phyloP scores from a whole-genome alignment of 2,113 vertebrate genomes.

The Brachypteracias leptosomus region DNA sequence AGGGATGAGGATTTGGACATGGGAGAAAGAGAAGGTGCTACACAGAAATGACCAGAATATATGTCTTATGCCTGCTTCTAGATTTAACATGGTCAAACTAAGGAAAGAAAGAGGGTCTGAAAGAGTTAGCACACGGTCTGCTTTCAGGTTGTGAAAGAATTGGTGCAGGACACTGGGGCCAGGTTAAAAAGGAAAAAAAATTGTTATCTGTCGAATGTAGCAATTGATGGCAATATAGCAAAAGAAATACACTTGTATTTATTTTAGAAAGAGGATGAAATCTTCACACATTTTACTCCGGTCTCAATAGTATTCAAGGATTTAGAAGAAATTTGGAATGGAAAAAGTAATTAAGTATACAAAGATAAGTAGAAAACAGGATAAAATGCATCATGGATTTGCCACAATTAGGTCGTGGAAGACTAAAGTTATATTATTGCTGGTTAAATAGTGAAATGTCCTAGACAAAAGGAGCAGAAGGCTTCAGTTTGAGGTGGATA shows the following conservation, averaged over 20 bases:
- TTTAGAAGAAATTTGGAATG: not conserved
- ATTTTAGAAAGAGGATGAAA: not conserved
- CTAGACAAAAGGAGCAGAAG: not conserved
- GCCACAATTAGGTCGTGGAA: conserved; percentile 16
- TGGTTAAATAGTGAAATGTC: not conserved
- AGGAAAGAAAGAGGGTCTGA: not conserved
- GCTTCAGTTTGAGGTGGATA: not conserved
- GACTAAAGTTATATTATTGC: not conserved
- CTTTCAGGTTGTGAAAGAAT: not conserved
- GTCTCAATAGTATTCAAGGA: not conserved
- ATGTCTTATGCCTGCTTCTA: not conserved
- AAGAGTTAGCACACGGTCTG: not conserved
- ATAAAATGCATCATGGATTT: conserved; percentile 32
- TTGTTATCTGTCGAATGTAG: not conserved
- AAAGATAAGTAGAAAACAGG: conserved; percentile 31
- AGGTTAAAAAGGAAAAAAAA: not conserved
- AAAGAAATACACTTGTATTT: not conserved
- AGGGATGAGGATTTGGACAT: not conserved
- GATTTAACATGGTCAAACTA: not conserved
- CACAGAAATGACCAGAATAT: not conserved
- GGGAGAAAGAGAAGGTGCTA: not conserved
- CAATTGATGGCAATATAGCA: not conserved
- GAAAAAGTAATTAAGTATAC: not conserved
- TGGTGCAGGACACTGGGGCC: not conserved
- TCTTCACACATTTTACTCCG: not conserved